Evolutionary conservation across 2,888 invertebrate species (phyloP).

Genomic region (Pollenia labialis): DNA sequence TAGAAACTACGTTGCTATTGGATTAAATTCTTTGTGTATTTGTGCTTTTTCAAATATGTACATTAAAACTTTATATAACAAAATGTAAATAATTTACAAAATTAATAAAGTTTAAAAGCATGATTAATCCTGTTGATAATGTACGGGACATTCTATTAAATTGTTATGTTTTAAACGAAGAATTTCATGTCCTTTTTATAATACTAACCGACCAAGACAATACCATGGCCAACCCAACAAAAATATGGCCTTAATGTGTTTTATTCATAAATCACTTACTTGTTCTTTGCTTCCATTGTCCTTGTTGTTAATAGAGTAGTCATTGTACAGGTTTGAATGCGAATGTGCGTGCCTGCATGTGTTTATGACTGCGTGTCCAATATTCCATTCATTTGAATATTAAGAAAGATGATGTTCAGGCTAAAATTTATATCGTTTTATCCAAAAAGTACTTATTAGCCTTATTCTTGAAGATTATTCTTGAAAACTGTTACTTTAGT

Average conservation of each 20-base stretch:
- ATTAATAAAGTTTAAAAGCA: conserved; percentile 60
- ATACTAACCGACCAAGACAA: not conserved
- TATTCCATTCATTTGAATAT: conserved; percentile 50
- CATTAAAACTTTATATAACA: not conserved
- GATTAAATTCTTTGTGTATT: not conserved
- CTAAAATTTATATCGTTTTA: conserved; percentile 4
- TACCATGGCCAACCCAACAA: not conserved
- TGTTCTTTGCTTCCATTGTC: conserved; percentile 4
- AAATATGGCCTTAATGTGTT: conserved; percentile 29
- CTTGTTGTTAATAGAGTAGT: conserved; percentile 1
- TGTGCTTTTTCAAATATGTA: not conserved
- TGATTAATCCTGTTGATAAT: conserved; percentile 65
- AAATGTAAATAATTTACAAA: conserved; percentile 48
- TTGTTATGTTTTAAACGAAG: conserved; percentile 60
- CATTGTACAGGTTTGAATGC: conserved; percentile 10
- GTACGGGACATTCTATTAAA: conserved; percentile 42
- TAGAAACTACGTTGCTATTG: not conserved
- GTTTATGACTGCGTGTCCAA: conserved; percentile 25
- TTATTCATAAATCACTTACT: conserved; percentile 53
- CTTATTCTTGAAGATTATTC: conserved; percentile 33
- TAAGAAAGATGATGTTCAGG: not conserved
- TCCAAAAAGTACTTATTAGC: conserved; percentile 7
- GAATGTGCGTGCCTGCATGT: not conserved
- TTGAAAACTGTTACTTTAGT: conserved; percentile 20
- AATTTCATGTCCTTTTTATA: not conserved